Conservation (phyloP, 64 coral and sea anemone genomes). For the Dendronephthya gigantea region DNA sequence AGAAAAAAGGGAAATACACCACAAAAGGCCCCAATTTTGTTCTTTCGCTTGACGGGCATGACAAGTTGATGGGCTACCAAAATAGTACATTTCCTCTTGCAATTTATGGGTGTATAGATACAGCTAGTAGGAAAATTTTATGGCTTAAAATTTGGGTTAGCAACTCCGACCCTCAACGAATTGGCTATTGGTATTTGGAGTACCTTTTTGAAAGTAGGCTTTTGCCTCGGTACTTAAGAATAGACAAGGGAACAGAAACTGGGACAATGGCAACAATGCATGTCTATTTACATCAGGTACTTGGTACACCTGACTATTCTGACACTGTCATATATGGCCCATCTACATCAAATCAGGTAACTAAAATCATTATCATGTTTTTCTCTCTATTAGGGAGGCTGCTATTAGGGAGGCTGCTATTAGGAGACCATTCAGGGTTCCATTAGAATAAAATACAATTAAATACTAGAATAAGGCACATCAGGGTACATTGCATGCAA, state of each 20-base stretch:
- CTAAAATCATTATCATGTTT: background rate
- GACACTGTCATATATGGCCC: slow-evolving; percentile 12
- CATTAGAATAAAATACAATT: background rate
- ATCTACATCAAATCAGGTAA: slow-evolving; percentile 13
- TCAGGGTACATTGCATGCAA: background rate
- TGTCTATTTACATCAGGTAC: background rate
- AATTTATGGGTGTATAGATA: slow-evolving; percentile 7
- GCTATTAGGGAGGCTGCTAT: background rate
- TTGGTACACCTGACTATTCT: slow-evolving; percentile 1
- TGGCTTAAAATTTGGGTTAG: slow-evolving; percentile 9
- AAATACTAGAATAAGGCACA: background rate
- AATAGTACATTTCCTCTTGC: slow-evolving; percentile 15
- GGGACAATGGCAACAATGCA: slow-evolving; percentile 17
- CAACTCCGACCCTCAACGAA: background rate
- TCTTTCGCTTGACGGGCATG: background rate
- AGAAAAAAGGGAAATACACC: background rate
- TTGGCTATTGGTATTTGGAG: background rate
- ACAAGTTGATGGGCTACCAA: slow-evolving; percentile 18
- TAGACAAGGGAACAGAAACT: slow-evolving; percentile 1
- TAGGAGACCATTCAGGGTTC: background rate
- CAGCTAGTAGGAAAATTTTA: slow-evolving; percentile 6
- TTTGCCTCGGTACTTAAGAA: slow-evolving; percentile 7
- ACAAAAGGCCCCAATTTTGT: slow-evolving; percentile 17
- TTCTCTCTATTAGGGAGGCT: background rate
- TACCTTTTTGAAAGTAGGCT: background rate